Base-by-base conservation (phyloP, 1,140 invertebrate species). In the Neodiprion fabricii region DNA sequence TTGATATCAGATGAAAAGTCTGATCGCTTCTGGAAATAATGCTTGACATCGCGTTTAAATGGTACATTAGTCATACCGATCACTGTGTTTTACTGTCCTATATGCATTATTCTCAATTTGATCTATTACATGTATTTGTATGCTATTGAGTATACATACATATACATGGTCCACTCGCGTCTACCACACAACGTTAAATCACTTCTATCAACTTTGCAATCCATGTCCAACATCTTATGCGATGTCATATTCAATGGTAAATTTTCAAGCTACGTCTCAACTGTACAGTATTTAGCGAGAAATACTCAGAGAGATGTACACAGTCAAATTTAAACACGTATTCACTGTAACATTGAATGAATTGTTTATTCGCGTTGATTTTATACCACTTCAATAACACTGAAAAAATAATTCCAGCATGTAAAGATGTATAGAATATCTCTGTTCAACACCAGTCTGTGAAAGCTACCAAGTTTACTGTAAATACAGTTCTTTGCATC, bases 91-190 rank as follows among this genome's bases (percentile, higher is more conserved):
- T 69, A 11, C 21, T 47, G 11, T 21, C 67, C 8, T 9, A 14
- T 14, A 12, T 47, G 0, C 40, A 10, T 69, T 14, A 69, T 47
- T 47, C 11, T 47, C 40, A 12, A 47, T 69, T 7, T 12, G 10
- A 11, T 69, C 21, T 69, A 7, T 14, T 9, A 47, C 40, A 69
- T 69, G 67, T 69, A 23, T 69, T 23, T 69, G 14, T 23, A 69
- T 69, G 67, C 67, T 23, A 69, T 47, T 5, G 12, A 69, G 40
- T 47, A 69, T 11, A 47, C 67, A 69, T 69, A 69, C 67, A 23
- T 12, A 69, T 47, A 47, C 21, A 12, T 69, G 67, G 67, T 69
- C 67, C 67, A 14, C 67, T 14, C 67, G 12, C n/a, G 67, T 69
- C 40, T 69, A 11, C 21, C 5, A 11, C 7, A 17, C 12, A 69